A percentile compares a stretch with the other conserved stretches of the same genome.
phyloP scores from a whole-genome alignment of 23 tunicate genomes.

The Oikopleura albicans region DNA sequence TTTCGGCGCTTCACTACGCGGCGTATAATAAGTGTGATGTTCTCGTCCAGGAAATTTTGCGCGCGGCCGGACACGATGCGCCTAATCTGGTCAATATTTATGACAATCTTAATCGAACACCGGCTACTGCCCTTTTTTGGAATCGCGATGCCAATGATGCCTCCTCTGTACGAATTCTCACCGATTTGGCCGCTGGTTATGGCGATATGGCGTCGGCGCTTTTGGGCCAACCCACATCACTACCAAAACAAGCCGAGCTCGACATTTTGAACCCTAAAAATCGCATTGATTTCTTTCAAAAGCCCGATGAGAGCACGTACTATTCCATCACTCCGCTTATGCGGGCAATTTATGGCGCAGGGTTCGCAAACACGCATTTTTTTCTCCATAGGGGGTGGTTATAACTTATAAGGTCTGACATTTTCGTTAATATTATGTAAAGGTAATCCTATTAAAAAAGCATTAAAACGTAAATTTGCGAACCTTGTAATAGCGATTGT shows the following conservation, averaged over 20 bases:
- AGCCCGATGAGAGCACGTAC: not conserved
- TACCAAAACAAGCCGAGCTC: not conserved
- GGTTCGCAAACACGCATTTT: too few relatives aligned
- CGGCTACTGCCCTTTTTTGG: not conserved
- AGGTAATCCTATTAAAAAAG: too few relatives aligned
- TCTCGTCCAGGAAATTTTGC: constrained; percentile 63
- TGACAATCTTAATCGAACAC: not conserved
- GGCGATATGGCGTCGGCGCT: not conserved
- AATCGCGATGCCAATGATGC: not conserved
- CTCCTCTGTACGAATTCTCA: not conserved
- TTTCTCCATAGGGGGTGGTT: too few relatives aligned
- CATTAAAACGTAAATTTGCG: too few relatives aligned
- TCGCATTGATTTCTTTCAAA: not conserved
- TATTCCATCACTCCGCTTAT: not conserved
- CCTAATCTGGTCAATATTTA: not conserved
- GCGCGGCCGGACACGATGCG: not conserved
- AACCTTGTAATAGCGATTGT: too few relatives aligned
- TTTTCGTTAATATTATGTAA: too few relatives aligned
- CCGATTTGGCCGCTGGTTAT: not conserved
- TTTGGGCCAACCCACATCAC: not conserved
- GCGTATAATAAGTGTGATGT: constrained; percentile 73
- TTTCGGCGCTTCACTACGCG: constrained; percentile 86
- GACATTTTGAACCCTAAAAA: not conserved
- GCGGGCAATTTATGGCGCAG: not conserved
- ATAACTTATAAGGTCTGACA: too few relatives aligned